Evolutionary conservation across 2,797 vertebrate genomes (phyloP).

Genomic region (Lutjanus campechanus): DNA sequence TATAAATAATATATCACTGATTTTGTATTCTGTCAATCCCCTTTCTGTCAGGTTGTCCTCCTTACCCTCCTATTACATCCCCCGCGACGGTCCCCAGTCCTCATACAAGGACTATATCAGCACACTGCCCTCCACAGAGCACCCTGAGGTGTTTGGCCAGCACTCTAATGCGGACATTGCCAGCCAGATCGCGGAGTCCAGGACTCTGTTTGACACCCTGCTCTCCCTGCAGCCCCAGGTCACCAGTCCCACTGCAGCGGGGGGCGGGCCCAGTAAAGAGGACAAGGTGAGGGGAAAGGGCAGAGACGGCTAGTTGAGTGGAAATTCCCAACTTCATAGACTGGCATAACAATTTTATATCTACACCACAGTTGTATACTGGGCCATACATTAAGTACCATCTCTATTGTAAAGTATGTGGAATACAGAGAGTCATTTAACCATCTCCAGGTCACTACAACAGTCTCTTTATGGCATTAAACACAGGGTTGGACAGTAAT

Average conservation of each 20-base stretch:
- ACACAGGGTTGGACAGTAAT: too few relatives aligned
- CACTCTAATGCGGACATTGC: conserved; percentile 92
- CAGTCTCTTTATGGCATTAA: neutral
- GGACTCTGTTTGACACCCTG: conserved; percentile 89
- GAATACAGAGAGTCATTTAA: too few relatives aligned
- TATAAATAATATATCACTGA: neutral
- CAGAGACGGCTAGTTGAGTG: neutral
- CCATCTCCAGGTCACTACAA: neutral
- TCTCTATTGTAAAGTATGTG: neutral
- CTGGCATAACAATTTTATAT: neutral
- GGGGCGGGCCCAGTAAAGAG: conserved; percentile 82
- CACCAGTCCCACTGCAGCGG: conserved; percentile 69
- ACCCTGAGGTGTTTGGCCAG: conserved; percentile 92
- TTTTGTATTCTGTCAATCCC: neutral
- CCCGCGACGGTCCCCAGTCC: conserved; percentile 85
- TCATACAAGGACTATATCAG: conserved; percentile 87
- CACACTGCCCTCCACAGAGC: conserved; percentile 86
- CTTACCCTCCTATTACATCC: conserved; percentile 87
- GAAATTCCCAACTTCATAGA: neutral
- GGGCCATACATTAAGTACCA: neutral
- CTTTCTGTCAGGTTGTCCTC: conserved; percentile 84
- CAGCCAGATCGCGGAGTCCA: conserved; percentile 90
- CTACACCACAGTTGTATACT: neutral
- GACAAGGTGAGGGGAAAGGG: conserved; percentile 85
- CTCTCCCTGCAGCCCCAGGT: conserved; percentile 92